Percentiles rank a stretch among this genome's conserved stretches.
These are phyloP conservation scores for Colius striatus DNA, from an alignment of 2,113 vertebrate genomes.

Conservation along the genomic window DNA sequence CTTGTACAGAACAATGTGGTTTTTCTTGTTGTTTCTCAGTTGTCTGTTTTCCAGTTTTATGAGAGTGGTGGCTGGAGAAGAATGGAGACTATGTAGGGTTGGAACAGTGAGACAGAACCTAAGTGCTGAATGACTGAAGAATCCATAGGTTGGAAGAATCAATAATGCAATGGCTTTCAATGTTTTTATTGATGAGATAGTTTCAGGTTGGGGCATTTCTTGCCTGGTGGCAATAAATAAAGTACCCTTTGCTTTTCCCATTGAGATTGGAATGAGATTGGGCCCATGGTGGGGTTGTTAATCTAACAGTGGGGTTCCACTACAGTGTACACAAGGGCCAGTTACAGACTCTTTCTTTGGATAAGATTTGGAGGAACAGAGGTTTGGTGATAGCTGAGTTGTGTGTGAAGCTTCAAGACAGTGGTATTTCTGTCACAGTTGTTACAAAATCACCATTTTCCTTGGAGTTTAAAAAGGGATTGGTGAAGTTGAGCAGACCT, in stretches of 20 bases:
- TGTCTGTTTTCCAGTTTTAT: slow-evolving; percentile 25
- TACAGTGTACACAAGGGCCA: neutral
- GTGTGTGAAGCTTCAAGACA: neutral
- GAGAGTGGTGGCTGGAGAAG: neutral
- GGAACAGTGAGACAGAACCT: neutral
- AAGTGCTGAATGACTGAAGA: neutral
- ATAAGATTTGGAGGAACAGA: neutral
- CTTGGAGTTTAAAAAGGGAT: neutral
- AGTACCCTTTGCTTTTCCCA: neutral
- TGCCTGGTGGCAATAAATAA: neutral
- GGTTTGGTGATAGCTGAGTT: neutral
- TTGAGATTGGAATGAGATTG: neutral
- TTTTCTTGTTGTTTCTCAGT: slow-evolving; percentile 39
- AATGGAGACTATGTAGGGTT: slow-evolving; percentile 12
- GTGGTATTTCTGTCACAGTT: neutral
- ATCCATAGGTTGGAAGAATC: neutral
- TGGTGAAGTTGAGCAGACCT: neutral
- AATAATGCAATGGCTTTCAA: neutral
- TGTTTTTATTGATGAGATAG: slow-evolving; percentile 1
- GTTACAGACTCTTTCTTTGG: rapidly evolving
- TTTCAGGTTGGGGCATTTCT: neutral
- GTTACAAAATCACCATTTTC: neutral
- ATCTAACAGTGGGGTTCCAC: neutral
- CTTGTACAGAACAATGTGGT: slow-evolving; percentile 27
- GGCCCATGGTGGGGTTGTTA: neutral